Evolutionary conservation across 1,140 invertebrate genomes (phyloP), one percentile per base, ranked within the genome.

Genomic region (Agraylea sexmaculata): DNA sequence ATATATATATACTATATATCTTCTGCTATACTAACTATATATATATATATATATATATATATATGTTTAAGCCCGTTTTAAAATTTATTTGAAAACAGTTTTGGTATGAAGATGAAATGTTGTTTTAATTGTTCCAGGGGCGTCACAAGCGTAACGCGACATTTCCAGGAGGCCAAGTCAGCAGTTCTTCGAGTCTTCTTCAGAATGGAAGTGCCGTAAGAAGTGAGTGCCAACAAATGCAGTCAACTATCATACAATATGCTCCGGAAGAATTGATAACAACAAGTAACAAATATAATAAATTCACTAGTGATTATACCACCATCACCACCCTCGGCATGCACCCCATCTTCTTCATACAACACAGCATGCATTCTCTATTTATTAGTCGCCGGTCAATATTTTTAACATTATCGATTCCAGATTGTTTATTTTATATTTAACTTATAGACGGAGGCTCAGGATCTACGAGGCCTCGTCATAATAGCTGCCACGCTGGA

Each of bases 131-230:
- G 48, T 66, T 63, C 31, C 63, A 78, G 70, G 79, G 80, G 28
- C 74, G 81, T 29, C 80, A 84, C 51, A 86, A 85, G 61, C 68
- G 82, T 39, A 87, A 87, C 56, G 83, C 84, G 0, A 82, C 78
- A n/a, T 81, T 81, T 58, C 78, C 78, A 27, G 76, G 78, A n/a
- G 74, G 75, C n/a, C 77, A 79, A 51, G 69, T 75, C 4, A 45
- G 21, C 43, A 49, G 47, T 45, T n/a, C n/a, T n/a, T 68, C 62
- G 31, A 70, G 69, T 42, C 56, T 74, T 17, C 63, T 68, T 43
- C 62, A 66, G 43, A 59, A 60, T 33, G 58, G 62, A 4, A 65
- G 62, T 17, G 42, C 45, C 13, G 59, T 62, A 4, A 60, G 64
- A 60, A 66, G 65, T 66, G 53, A 65, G 61, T 60, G 51, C 17